Conservation (phyloP, 2,797 vertebrate species). For the Pyrocephalus nanus region DNA sequence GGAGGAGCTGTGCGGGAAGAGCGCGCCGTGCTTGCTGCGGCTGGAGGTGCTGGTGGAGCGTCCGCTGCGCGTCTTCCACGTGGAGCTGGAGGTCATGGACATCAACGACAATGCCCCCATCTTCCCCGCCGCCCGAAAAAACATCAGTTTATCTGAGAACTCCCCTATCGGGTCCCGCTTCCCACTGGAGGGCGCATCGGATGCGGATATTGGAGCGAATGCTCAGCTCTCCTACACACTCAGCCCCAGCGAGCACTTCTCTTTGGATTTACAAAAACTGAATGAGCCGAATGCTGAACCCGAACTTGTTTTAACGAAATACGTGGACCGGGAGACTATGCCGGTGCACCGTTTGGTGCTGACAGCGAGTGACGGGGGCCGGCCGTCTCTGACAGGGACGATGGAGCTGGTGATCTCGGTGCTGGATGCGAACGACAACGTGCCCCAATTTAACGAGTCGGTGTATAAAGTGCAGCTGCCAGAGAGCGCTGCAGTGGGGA, state of each 20-base stretch:
- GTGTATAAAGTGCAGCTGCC: neutral
- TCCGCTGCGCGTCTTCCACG: constrained; percentile 84
- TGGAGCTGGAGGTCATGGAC: constrained; percentile 82
- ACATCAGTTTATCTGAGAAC: too few relatives aligned
- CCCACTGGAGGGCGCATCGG: too few relatives aligned
- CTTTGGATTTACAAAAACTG: too few relatives aligned
- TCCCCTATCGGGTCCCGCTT: too few relatives aligned
- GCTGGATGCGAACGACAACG: neutral
- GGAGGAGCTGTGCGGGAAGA: constrained; percentile 69
- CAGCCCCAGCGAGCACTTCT: too few relatives aligned
- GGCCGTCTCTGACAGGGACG: neutral
- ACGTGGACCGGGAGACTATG: neutral
- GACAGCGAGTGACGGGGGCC: neutral
- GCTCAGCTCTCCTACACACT: too few relatives aligned
- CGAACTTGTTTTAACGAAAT: too few relatives aligned
- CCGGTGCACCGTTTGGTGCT: neutral
- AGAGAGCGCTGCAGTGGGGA: neutral
- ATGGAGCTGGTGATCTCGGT: neutral
- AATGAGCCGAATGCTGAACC: too few relatives aligned
- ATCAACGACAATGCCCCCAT: too few relatives aligned
- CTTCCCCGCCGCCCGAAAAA: too few relatives aligned
- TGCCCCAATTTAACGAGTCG: neutral
- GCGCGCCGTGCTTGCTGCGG: too few relatives aligned
- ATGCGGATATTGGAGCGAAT: too few relatives aligned
- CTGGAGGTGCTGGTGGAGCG: neutral